Evolutionary conservation across 2,113 vertebrate species (phyloP).

Genomic region (Trematocara variabile): DNA sequence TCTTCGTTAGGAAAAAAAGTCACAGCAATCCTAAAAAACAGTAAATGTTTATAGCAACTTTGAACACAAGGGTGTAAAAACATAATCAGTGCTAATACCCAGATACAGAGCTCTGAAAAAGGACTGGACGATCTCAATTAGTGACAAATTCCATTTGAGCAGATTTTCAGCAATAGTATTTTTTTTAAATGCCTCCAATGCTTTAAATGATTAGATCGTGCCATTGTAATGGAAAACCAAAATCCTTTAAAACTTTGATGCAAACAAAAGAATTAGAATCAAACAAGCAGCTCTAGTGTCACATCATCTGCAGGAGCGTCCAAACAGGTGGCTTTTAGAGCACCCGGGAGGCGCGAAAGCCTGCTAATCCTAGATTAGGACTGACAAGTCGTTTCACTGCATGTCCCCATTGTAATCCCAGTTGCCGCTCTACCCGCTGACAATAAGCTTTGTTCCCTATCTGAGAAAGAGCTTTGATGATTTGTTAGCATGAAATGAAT

Average conservation of each 20-base stretch:
- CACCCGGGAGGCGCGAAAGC: constrained; percentile 44
- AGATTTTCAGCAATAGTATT: background rate
- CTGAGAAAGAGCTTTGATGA: constrained; percentile 21
- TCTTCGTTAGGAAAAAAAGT: background rate
- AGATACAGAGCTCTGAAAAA: background rate
- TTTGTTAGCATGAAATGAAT: constrained; percentile 37
- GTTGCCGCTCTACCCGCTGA: constrained; percentile 44
- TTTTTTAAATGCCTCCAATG: background rate
- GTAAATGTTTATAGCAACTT: background rate
- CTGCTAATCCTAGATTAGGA: constrained; percentile 68
- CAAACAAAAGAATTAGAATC: constrained; percentile 15
- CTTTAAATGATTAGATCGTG: background rate
- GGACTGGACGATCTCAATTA: background rate
- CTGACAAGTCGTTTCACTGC: constrained; percentile 59
- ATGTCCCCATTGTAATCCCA: constrained; percentile 56
- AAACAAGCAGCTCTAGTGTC: constrained; percentile 5
- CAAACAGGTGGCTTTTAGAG: constrained; percentile 69
- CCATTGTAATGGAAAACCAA: background rate
- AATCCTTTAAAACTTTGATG: background rate
- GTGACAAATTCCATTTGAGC: background rate
- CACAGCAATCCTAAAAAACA: background rate
- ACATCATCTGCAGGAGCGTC: constrained; percentile 33
- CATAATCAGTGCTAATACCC: background rate
- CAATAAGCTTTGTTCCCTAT: constrained; percentile 61
- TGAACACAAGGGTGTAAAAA: background rate